Conservation (phyloP, 2,113 vertebrate genomes). For the Dasyornis broadbenti region DNA sequence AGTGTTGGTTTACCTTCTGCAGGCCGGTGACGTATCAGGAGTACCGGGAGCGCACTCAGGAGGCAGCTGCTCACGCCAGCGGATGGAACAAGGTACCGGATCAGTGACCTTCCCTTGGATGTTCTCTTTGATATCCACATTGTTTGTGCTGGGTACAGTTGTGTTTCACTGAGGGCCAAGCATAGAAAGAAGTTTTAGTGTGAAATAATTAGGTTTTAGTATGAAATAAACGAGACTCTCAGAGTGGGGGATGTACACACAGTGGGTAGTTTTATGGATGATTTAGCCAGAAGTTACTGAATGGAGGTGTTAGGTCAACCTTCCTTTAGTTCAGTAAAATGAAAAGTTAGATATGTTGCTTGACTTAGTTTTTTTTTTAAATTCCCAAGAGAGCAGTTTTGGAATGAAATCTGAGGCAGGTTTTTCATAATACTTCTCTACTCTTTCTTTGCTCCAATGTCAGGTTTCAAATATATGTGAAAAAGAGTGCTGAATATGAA, state of each 20-base stretch:
- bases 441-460: background rate
- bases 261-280: background rate
- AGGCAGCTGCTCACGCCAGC: slow-evolving; percentile 73
- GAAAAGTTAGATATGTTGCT: background rate
- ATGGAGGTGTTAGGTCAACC: background rate
- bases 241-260: background rate
- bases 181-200: background rate
- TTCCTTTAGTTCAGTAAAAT: background rate
- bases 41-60: slow-evolving; percentile 75
- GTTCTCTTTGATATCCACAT: background rate
- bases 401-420: background rate
- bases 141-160: background rate
- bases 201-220: background rate
- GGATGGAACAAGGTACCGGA: slow-evolving; percentile 88
- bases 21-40: slow-evolving; percentile 86
- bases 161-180: background rate
- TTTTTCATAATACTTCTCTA: background rate
- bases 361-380: background rate
- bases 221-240: background rate
- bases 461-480: background rate
- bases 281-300: background rate
- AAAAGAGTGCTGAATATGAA: background rate
- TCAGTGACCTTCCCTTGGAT: background rate
- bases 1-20: slow-evolving; percentile 63
- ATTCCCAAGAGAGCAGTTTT: background rate